A percentile compares a stretch with the other conserved stretches of the same genome.
Conservation (phyloP, 2,888 invertebrate species). For the Agrilus cyanescens region DNA sequence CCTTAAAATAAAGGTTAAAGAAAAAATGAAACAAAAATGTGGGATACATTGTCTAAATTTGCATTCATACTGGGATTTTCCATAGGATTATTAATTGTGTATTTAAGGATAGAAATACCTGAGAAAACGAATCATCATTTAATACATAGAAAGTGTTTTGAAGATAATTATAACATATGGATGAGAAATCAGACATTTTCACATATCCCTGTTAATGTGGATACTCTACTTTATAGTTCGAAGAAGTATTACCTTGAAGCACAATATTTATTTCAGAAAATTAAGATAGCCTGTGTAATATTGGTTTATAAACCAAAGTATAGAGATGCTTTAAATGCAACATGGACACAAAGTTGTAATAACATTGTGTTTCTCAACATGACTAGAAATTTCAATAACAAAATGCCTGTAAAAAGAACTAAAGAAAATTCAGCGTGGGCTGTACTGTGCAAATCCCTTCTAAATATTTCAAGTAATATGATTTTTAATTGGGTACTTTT, state of each 20-base stretch:
- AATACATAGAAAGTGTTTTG: no score
- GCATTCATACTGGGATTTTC: no score
- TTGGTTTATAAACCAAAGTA: constrained; percentile 19
- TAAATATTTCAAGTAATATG: constrained; percentile 13
- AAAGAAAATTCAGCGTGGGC: constrained; percentile 28
- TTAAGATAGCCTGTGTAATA: constrained; percentile 20
- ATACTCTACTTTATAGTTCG: constrained; percentile 7
- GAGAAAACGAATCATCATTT: no score
- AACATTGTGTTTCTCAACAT: constrained; percentile 21
- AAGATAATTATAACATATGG: no score
- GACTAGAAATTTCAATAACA: constrained; percentile 17
- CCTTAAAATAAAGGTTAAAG: no score
- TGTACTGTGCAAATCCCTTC: constrained; percentile 25
- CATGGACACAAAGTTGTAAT: constrained; percentile 33
- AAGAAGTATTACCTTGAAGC: constrained; percentile 15
- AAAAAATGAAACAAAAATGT: no score
- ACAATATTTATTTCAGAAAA: constrained; percentile 18
- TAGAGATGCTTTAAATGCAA: constrained; percentile 20
- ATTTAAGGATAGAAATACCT: no score
- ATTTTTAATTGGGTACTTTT: constrained; percentile 41
- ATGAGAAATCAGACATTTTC: neutral
- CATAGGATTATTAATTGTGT: no score
- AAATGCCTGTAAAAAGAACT: constrained; percentile 20
- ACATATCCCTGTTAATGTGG: constrained; percentile 5
- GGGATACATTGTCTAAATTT: no score